A percentile compares a stretch with the other conserved stretches of the same genome.
phyloP scores from a whole-genome alignment of 2,797 vertebrate species.

The Chaetodon trifasciatus region DNA sequence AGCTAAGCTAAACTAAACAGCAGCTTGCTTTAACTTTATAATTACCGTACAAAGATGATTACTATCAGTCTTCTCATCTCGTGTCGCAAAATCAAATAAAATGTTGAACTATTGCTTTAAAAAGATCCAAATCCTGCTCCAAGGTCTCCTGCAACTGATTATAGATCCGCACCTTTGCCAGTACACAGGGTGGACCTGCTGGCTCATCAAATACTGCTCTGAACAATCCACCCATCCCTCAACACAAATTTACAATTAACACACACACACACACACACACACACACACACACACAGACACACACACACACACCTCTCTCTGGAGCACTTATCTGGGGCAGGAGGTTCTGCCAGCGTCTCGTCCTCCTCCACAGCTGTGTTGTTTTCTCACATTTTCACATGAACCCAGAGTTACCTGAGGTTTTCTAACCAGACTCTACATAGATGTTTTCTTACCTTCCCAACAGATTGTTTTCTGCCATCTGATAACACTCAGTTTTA shows the following conservation, averaged over 20 bases:
- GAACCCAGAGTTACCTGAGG: constrained; percentile 1
- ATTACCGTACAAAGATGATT: neutral
- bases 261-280: constrained; percentile 3
- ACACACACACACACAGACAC: constrained; percentile 1
- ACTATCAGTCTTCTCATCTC: constrained; percentile 5
- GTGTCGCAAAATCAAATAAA: constrained; percentile 12
- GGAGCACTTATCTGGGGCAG: constrained; percentile 48
- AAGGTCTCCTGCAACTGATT: constrained; percentile 74
- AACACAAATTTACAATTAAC: constrained; percentile 49
- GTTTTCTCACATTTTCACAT: constrained; percentile 19
- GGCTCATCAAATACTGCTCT: constrained; percentile 71
- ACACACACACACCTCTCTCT: constrained; percentile 20
- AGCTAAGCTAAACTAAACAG: neutral
- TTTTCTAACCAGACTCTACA: neutral
- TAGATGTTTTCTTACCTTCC: neutral
- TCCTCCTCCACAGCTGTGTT: neutral
- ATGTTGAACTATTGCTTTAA: constrained; percentile 22
- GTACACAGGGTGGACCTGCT: constrained; percentile 77
- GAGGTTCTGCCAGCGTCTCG: constrained; percentile 35
- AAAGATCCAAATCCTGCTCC: constrained; percentile 37
- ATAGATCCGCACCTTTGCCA: constrained; percentile 70
- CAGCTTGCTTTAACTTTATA: neutral
- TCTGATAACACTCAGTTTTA: neutral
- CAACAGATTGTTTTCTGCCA: neutral
- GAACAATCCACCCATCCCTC: constrained; percentile 64